Base-by-base conservation (phyloP, 2,888 invertebrate species). In the Hyles lineata region DNA sequence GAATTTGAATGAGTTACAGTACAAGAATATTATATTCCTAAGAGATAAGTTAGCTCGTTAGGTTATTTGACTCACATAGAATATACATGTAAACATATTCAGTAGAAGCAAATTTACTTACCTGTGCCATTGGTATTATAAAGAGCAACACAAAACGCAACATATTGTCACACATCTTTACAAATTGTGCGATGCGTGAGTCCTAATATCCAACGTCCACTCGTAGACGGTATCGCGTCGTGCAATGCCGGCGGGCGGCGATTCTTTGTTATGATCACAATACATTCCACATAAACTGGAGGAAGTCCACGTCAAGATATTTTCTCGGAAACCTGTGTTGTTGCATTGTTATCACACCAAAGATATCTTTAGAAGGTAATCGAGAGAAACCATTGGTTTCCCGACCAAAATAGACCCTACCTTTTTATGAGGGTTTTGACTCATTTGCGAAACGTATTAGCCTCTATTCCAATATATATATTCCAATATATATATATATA, bases 261-360 rank as follows among this genome's bases (percentile, higher is more conserved):
- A 58, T 25, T 21, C 29, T 67, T 35, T 78, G 78, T 82, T 82
- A 76, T 81, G 79, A 81, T 78, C 70, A 79, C 79, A 81, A 76
- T 73, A 75, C 75, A 81, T 80, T 77, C 77, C 76, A 75, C 50
- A 58, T 59, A 35, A 71, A 60, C 70, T 70, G 72, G 73, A n/a
- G 67, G 67, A 67, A 50, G 50, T 50, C 67, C 50, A 50, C 67
- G 67, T 67, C 67, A 50, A 67, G 43, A 67, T 67, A 67, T 67
- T 67, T 43, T 43, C 67, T 67, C 43, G 11, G 63, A 43, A 21
- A 50, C 50, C 43, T 50, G 15, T 50, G 17, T 15, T 23, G 43
- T 21, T 15, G 5, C 29, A 63, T 63, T 21, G 11, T 43, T 63
- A 63, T 11, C 63, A 43, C 35, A 11, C 11, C 23, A 25, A 11